Evolutionary conservation across 1,140 invertebrate species (phyloP), one percentile per base, ranked within the genome.

Genomic region (Drosophila teissieri): DNA sequence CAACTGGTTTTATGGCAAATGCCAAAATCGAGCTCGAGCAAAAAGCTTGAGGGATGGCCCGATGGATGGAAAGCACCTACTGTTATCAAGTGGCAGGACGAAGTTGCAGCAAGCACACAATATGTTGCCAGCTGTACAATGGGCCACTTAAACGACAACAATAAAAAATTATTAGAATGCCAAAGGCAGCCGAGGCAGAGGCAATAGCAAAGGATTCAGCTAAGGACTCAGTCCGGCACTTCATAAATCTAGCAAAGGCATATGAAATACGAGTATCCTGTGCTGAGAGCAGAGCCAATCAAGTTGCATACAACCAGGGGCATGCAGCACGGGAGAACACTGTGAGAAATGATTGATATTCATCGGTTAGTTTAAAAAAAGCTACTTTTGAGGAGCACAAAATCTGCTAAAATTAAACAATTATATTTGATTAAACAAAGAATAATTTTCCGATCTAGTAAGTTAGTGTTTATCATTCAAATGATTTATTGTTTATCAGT

Each of bases 81-180:
- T 68, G 60, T n/a, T 53, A 57, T 70, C 52, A 75, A 80, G 80
- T 65, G 61, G 60, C 58, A 64, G 51, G 51, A 55, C 49, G 12
- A 73, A 69, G 64, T 69, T 72, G 67, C 40, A 69, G 73, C 61
- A 49, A 53, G 44, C 37, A 68, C 78, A 78, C 82, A 85, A 85
- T 85, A 85, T 85, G 82, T 75, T 86, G 78, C 82, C 78, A 86
- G 82, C 82, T 85, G 82, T 85, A 86, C 82, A 85, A 85, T 82
- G 74, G 82, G 82, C 82, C 82, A 85, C 82, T 85, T 85, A 78
- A 81, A 70, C 82, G 83, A 85, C 82, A 82, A 85, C 82, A 85
- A 85, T 85, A 85, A 86, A 85, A 85, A 86, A 85, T 85, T 85
- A 85, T 85, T 85, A 86, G 82, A 85, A 81, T 85, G 78, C 68